A percentile compares a stretch with the other conserved stretches of the same genome.
Conservation (phyloP, 2,888 invertebrate species). For the Tetragonula carbonaria region DNA sequence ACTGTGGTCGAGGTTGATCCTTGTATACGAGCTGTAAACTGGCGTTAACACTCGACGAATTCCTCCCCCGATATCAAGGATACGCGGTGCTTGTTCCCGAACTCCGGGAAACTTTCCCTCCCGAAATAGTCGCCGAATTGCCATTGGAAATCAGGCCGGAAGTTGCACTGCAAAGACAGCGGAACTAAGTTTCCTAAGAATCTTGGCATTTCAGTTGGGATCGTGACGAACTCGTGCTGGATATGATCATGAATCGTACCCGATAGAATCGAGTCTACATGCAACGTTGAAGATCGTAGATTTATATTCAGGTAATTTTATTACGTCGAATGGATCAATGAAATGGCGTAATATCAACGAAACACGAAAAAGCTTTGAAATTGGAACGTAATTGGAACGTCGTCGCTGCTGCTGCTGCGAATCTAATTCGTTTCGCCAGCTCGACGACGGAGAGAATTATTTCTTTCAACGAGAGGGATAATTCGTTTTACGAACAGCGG, state of each 20-base stretch:
- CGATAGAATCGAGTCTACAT: conserved; percentile 5
- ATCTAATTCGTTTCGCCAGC: not conserved
- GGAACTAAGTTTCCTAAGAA: conserved; percentile 30
- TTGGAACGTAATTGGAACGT: not conserved
- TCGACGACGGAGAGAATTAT: not conserved
- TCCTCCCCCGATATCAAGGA: not conserved
- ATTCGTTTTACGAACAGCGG: not conserved
- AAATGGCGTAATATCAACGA: not conserved
- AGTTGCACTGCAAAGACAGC: conserved; percentile 35
- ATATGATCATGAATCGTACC: conserved; percentile 9
- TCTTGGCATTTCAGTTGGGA: not conserved
- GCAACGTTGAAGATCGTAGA: conserved; percentile 1
- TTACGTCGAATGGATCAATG: conserved; percentile 10
- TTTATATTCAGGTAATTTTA: conserved; percentile 9
- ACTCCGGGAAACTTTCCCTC: conserved; percentile 22
- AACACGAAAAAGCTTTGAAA: not conserved
- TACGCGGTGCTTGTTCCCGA: conserved; percentile 31
- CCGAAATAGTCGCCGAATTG: conserved; percentile 22
- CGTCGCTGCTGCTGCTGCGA: not conserved
- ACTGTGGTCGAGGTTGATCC: not conserved
- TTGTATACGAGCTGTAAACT: conserved; percentile 9
- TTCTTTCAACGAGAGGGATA: conserved; percentile 18
- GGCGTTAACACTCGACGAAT: conserved; percentile 1
- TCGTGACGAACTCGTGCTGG: conserved; percentile 1
- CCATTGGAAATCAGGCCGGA: conserved; percentile 25